Evolutionary conservation across 2,888 invertebrate species (phyloP).

Genomic region (Rhamphomyia laevipes): DNA sequence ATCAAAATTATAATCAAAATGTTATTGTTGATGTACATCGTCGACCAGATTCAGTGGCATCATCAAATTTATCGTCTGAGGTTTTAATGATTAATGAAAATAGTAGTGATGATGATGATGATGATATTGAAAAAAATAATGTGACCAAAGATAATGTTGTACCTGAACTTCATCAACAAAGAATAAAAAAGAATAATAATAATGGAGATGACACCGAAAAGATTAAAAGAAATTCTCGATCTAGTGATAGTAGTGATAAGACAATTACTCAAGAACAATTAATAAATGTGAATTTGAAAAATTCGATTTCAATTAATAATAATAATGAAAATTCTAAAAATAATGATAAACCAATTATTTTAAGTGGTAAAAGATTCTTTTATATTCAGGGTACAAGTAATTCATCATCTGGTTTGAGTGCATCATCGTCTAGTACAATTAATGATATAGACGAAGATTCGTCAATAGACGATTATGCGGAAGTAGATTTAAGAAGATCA

Average conservation of each 20-base stretch:
- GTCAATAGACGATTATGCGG: slow-evolving; percentile 5
- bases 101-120: not conserved
- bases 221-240: slow-evolving; percentile 1
- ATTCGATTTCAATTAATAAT: not conserved
- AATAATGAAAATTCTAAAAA: not conserved
- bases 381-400: not conserved
- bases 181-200: not conserved
- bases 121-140: not conserved
- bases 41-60: not conserved
- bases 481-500: slow-evolving; percentile 3
- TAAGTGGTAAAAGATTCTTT: not conserved
- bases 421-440: not conserved
- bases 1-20: not conserved
- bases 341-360: not conserved
- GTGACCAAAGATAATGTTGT: not conserved
- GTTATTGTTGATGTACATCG: not conserved
- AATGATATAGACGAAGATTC: slow-evolving; percentile 6
- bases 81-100: not conserved
- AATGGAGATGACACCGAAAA: not conserved
- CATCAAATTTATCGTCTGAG: not conserved
- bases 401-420: not conserved
- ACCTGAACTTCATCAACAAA: not conserved
- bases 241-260: slow-evolving; percentile 6
- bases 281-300: too few species aligned
- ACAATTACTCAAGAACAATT: not conserved